Evolutionary conservation across 37 sponge, comb jelly and placozoan genomes (phyloP).

Genomic region (Diacarnus erythraeanus): DNA sequence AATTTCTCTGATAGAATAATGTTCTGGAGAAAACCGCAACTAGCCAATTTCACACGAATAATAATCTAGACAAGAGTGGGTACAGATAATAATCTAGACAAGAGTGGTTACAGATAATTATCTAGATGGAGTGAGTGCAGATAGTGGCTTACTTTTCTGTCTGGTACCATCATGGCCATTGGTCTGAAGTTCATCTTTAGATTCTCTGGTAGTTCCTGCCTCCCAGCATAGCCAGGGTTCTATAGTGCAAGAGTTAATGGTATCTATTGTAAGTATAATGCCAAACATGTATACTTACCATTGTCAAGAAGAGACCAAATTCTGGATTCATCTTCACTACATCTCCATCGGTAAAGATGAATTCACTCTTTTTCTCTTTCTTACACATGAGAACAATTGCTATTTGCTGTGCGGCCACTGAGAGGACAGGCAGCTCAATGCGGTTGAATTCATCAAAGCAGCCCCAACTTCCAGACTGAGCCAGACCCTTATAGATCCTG

Average conservation of each 20-base stretch:
- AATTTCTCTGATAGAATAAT: conserved; percentile 92
- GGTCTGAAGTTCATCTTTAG: conserved; percentile 97
- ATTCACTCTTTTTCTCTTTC: conserved; percentile 95
- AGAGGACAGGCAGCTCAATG: conserved; percentile 96
- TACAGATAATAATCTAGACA: too few species aligned
- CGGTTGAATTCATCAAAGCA: conserved; percentile 99
- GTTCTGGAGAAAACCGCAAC: conserved; percentile 95
- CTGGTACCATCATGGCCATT: conserved; percentile 99
- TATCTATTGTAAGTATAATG: not conserved
- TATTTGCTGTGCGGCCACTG: conserved; percentile 99
- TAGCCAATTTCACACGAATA: conserved; percentile 97
- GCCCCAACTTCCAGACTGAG: conserved; percentile 99
- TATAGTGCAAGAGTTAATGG: conserved; percentile 11
- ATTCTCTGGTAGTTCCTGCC: conserved; percentile 98
- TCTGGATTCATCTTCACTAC: conserved; percentile 89
- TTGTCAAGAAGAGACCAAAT: conserved; percentile 98
- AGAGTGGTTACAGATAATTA: not conserved
- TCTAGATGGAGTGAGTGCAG: too few species aligned
- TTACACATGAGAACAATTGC: conserved; percentile 91
- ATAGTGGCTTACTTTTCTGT: conserved; percentile 83
- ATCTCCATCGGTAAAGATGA: conserved; percentile 98
- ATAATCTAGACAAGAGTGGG: conserved; percentile 48
- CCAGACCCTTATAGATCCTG: conserved; percentile 98
- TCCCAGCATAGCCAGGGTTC: conserved; percentile 99
- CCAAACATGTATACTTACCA: conserved; percentile 62